phyloP scores from a whole-genome alignment of 2,797 vertebrate species.

The Poecilia gillii region DNA sequence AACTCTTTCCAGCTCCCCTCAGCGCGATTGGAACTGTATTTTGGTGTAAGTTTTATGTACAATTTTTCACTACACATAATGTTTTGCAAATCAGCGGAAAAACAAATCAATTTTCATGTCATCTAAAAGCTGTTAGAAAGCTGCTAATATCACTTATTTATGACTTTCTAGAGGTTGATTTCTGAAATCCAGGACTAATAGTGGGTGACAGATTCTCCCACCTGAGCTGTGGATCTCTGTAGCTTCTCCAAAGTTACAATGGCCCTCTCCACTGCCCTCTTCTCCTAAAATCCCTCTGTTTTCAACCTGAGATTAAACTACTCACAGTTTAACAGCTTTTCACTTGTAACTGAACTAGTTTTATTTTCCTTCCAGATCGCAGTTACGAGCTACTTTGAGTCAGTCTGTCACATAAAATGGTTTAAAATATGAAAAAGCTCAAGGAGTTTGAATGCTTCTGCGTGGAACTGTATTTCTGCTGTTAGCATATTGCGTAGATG shows the following conservation, averaged over 20 bases:
- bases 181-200: background rate
- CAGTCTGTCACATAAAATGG: background rate
- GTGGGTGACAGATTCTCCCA: background rate
- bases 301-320: background rate
- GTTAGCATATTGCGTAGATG: conserved; percentile 49
- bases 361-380: background rate
- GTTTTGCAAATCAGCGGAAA: background rate
- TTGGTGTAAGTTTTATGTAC: background rate
- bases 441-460: background rate
- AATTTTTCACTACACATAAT: background rate
- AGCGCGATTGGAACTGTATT: background rate
- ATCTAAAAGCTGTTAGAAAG: background rate
- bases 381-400: background rate
- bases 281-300: background rate
- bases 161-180: background rate
- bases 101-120: background rate
- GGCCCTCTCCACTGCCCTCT: background rate
- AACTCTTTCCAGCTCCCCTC: background rate
- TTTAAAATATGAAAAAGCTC: background rate
- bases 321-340: background rate
- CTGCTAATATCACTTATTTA: background rate
- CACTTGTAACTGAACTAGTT: background rate
- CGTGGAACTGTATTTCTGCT: background rate
- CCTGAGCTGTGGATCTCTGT: background rate
- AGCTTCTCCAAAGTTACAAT: background rate